Evolutionary conservation across 2,888 invertebrate genomes (phyloP).

Genomic region (Creontiades dilutus): DNA sequence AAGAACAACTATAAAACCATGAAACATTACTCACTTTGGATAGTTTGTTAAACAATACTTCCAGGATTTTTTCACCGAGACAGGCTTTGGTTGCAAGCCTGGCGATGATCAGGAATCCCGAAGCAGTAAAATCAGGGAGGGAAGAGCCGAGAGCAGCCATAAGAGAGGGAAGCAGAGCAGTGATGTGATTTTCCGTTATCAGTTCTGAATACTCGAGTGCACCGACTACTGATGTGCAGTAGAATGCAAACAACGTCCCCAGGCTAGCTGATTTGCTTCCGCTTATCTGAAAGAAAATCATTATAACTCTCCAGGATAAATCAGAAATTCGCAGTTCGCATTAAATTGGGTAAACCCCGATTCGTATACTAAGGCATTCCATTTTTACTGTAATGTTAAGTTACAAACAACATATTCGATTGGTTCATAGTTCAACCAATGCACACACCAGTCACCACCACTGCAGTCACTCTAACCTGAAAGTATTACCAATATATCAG

Average conservation of each 20-base stretch:
- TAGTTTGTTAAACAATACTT: constrained; percentile 82
- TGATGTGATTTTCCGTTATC: constrained; percentile 84
- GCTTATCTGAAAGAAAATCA: constrained; percentile 69
- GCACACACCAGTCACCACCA: too few relatives aligned
- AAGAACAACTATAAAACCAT: neutral
- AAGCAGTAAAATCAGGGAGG: constrained; percentile 85
- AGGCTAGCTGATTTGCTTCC: constrained; percentile 73
- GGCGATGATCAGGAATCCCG: constrained; percentile 86
- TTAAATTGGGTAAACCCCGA: too few relatives aligned
- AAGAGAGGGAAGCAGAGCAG: constrained; percentile 85
- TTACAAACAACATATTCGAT: too few relatives aligned
- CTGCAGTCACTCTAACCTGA: too few relatives aligned
- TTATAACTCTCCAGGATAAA: neutral
- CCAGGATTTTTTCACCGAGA: constrained; percentile 81
- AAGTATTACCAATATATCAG: too few relatives aligned
- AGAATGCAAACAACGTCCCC: constrained; percentile 88
- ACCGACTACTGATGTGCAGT: constrained; percentile 87
- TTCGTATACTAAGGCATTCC: too few relatives aligned
- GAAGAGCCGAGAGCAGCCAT: constrained; percentile 85
- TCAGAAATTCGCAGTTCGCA: too few relatives aligned
- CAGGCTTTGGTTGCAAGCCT: constrained; percentile 84
- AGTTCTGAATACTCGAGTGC: constrained; percentile 82
- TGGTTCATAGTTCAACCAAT: too few relatives aligned
- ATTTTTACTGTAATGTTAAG: too few relatives aligned
- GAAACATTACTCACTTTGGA: constrained; percentile 78